Base-by-base conservation (phyloP, 2,888 invertebrate species). In the Acholoe squamosa region DNA sequence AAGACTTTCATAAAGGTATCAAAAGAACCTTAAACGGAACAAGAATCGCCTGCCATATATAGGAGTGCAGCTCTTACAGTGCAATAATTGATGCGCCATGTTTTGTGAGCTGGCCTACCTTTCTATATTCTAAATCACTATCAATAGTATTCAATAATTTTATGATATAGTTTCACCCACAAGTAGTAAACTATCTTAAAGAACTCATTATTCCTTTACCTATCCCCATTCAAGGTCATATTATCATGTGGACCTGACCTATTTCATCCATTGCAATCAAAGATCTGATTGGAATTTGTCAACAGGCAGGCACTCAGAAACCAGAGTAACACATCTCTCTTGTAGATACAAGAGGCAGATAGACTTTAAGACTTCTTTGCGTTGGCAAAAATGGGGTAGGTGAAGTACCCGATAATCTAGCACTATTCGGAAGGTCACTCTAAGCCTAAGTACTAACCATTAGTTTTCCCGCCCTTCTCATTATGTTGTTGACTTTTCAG, bases 401-500 rank as follows among this genome's bases (percentile, higher is more conserved):
- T 61, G 5, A 25, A 71, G 28, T 71, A 5, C 71, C 25, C 19
- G 28, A 71, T 22, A n/a, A 25, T 61, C 28, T 25, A 61, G 5
- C 71, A 71, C 71, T 28, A 71, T 71, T 28, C 31, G 7, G 31
- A 71, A 28, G 71, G 31, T 80, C 34, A 33, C 80, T 14, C 33
- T 43, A 80, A 22, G 34, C 80, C 80, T 25, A 80, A 80, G 34
- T 5, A 43, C 33, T 28, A 43, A 76, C 76, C 31, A 22, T 43
- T 22, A 34, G 80, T 80, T 10, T 7, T 61, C 61, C 22, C 61
- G 1, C 61, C 61, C 25, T 76, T 76, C 16, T 52, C 19, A 84
- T 84, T 19, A 51, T 84, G 43, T 84, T 84, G 34, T 86, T 86
- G 56, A 86, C 54, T n/a, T 80, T 80, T 86, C 86, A 86, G 86